phyloP scores from a whole-genome alignment of 2,888 invertebrate species.

The Tineola bisselliella region DNA sequence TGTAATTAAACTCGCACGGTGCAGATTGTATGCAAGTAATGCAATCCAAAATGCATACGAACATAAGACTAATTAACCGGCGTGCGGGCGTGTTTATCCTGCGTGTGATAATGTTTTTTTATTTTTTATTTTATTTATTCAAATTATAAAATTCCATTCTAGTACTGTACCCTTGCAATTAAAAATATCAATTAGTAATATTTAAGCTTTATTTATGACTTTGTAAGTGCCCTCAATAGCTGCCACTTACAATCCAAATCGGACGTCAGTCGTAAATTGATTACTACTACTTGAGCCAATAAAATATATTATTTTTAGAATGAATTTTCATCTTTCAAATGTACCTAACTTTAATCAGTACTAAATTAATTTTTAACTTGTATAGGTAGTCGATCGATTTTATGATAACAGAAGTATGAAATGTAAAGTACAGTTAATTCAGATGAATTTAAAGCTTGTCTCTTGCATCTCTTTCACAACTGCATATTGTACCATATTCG shows the following conservation, averaged over 20 bases:
- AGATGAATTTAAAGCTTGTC: too few relatives aligned
- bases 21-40: neutral
- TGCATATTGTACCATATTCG: too few relatives aligned
- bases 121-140: neutral
- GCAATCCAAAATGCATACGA: neutral
- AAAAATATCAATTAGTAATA: neutral
- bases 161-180: neutral
- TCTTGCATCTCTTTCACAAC: too few relatives aligned
- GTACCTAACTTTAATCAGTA: too few relatives aligned
- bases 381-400: too few relatives aligned
- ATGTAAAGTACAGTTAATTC: too few relatives aligned
- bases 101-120: neutral
- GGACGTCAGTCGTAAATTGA: slow-evolving; percentile 7
- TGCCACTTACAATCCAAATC: slow-evolving; percentile 3
- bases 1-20: neutral
- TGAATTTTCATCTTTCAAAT: neutral
- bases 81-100: neutral
- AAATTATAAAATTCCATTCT: neutral
- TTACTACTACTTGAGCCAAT: slow-evolving; percentile 13
- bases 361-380: too few relatives aligned
- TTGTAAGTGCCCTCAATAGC: neutral
- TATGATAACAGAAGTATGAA: too few relatives aligned
- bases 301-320: slow-evolving; percentile 2
- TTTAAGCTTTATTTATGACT: neutral
- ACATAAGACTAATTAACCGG: neutral